These are phyloP conservation scores for Meloidogyne chitwoodi DNA, from an alignment of 1,140 invertebrate genomes.

Conservation along the genomic window DNA sequence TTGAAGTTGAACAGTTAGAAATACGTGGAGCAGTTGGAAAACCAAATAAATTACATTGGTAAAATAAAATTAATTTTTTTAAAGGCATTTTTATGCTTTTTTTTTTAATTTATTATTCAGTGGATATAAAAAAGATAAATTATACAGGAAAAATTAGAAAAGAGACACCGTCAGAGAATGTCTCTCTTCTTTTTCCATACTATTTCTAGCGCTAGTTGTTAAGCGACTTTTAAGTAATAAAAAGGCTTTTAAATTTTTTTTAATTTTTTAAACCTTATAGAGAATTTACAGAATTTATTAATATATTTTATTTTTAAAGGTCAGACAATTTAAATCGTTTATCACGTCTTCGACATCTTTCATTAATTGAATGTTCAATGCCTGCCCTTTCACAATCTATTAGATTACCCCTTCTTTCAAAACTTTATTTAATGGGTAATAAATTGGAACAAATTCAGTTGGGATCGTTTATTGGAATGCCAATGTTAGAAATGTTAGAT, in stretches of 20 bases:
- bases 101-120: neutral
- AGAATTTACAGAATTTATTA: too few relatives aligned
- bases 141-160: too few relatives aligned
- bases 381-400: conserved; percentile 46
- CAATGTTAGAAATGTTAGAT: conserved; percentile 40
- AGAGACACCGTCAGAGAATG: too few relatives aligned
- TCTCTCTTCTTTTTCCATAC: too few relatives aligned
- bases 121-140: too few relatives aligned
- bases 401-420: conserved; percentile 33
- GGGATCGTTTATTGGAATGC: conserved; percentile 48
- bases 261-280: too few relatives aligned
- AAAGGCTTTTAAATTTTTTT: too few relatives aligned
- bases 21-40: conserved; percentile 37
- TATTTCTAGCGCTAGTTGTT: too few relatives aligned
- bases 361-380: conserved; percentile 46
- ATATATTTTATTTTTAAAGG: neutral
- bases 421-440: conserved; percentile 44
- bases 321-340: conserved; percentile 54
- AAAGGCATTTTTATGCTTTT: neutral
- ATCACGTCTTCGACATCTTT: conserved; percentile 31
- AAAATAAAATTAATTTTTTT: conserved; percentile 15
- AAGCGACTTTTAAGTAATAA: too few relatives aligned
- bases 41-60: conserved; percentile 49
- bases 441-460: conserved; percentile 44
- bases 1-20: conserved; percentile 34